Evolutionary conservation across 2,888 invertebrate genomes (phyloP), one percentile per base, ranked within the genome.

Genomic region (Gordius sp.): DNA sequence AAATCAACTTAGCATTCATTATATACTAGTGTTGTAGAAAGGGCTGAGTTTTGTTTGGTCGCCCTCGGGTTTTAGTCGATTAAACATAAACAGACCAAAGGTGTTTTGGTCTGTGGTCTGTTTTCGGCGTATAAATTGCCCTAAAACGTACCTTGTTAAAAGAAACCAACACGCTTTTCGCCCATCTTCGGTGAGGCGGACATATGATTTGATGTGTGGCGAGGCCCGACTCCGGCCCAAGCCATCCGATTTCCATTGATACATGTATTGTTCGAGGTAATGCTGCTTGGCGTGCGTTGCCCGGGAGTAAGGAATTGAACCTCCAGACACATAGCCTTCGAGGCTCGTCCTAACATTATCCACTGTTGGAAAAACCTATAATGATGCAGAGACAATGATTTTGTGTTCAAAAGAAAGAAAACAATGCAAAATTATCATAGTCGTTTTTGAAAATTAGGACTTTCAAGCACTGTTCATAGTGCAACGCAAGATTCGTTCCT

Each of bases 131-230:
- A n/a, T n/a, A n/a, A n/a, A n/a, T n/a, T n/a, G n/a, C n/a, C n/a
- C n/a, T n/a, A n/a, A n/a, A n/a, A n/a, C n/a, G 25, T 16, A 55
- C 28, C 55, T 27, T 55, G 39, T 41, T 18, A 41, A 26, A 16
- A 56, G 18, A 28, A 56, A 41, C 56, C 56, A 41, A 8, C 16
- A 2, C 4, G 16, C 8, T n/a, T 41, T 24, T 8, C 18, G 13
- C 8, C 26, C 26, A 39, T 56, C 47, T 8, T 80, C 80, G 1
- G 62, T 41, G 16, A 78, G 69, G 8, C 89, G 75, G 0, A 78
- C 76, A 67, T 89, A 93, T 0, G 79, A 78, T 69, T 97, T 97
- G 41, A 91, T 83, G 66, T 97, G 93, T 0, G 97, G 97, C 78
- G 86, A 82, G 0, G 87, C 86, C 58, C 75, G 70, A 55, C 79